Conservation (phyloP, 2,888 invertebrate species). For the Tolmerus cingulatus region DNA sequence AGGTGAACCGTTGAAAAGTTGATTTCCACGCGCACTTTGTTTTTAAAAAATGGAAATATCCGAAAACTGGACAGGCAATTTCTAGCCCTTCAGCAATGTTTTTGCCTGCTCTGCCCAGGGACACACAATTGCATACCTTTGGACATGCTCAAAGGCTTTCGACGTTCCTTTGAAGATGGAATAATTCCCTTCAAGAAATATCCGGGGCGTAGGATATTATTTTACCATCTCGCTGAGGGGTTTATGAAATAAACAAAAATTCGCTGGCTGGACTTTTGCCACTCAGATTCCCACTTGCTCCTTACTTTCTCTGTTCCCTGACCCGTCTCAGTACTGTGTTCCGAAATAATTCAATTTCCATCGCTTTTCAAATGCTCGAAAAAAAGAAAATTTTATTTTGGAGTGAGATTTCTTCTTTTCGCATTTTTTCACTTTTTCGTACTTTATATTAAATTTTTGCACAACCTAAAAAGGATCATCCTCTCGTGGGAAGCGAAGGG, state of each 20-base stretch:
- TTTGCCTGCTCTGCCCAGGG: neutral
- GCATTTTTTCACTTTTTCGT: neutral
- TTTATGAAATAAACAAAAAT: neutral
- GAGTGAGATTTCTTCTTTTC: neutral
- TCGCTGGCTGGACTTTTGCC: neutral
- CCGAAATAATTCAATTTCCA: constrained; percentile 9
- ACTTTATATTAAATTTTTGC: constrained; percentile 5
- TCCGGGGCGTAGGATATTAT: neutral
- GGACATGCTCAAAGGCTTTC: neutral
- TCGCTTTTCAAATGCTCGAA: neutral
- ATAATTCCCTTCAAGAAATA: neutral
- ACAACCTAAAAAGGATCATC: constrained; percentile 18
- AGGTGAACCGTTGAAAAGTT: neutral
- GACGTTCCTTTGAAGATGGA: neutral
- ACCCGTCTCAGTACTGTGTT: neutral
- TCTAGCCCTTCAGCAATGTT: neutral
- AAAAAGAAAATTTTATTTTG: neutral
- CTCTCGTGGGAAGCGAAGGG: neutral
- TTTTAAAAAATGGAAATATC: neutral
- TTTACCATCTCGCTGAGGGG: neutral
- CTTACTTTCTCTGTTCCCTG: neutral
- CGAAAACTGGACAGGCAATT: neutral
- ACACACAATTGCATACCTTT: neutral
- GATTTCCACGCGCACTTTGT: neutral
- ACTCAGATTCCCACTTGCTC: neutral